phyloP scores from a whole-genome alignment of 2,888 invertebrate species.

The Lucinisca nassula region DNA sequence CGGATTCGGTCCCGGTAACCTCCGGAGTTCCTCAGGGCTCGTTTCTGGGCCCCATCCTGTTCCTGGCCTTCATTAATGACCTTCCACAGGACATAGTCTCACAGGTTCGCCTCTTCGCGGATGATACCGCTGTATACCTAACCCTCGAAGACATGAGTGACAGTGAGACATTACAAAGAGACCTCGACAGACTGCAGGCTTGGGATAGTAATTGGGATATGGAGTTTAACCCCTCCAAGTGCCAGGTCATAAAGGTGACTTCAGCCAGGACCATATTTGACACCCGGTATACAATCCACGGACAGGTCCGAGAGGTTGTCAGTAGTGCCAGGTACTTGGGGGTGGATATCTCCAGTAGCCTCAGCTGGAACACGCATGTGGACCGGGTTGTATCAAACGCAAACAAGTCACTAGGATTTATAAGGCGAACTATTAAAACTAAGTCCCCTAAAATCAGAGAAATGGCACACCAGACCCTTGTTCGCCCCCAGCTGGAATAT shows the following conservation, averaged over 20 bases:
- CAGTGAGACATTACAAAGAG: not conserved
- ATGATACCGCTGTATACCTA: too few relatives aligned
- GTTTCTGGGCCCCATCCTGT: too few relatives aligned
- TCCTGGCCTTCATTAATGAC: too few relatives aligned
- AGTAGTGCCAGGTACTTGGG: not conserved
- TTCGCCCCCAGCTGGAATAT: too few relatives aligned
- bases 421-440: not conserved
- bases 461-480: not conserved
- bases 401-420: not conserved
- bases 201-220: not conserved
- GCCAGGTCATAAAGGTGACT: not conserved
- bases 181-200: not conserved
- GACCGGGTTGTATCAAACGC: not conserved
- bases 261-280: not conserved
- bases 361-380: not conserved
- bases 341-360: not conserved
- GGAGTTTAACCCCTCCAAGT: not conserved
- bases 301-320: not conserved
- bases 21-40: too few relatives aligned
- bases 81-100: too few relatives aligned
- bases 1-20: too few relatives aligned
- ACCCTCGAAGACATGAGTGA: not conserved
- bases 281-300: not conserved
- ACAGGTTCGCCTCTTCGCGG: too few relatives aligned
- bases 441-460: conserved; percentile 2